These are phyloP conservation scores for Clinocottus analis DNA, from an alignment of 2,113 vertebrate genomes.

Conservation along the genomic window DNA sequence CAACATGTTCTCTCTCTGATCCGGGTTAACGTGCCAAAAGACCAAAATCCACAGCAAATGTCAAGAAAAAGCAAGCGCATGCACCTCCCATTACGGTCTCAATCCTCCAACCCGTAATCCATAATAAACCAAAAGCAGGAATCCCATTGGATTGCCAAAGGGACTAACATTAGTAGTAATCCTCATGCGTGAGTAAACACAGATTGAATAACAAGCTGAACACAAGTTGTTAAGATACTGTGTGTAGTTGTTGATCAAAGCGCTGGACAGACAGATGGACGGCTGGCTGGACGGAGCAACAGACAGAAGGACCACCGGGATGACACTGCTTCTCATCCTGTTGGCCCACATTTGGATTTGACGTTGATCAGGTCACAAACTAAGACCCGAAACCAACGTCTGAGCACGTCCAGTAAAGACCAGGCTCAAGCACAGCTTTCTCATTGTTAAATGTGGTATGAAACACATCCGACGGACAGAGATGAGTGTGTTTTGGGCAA, in stretches of 20 bases:
- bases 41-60: neutral
- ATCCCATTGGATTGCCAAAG: neutral
- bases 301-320: neutral
- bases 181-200: neutral
- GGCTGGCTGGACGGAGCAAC: neutral
- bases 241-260: neutral
- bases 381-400: neutral
- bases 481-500: slow-evolving; percentile 20
- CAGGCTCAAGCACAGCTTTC: neutral
- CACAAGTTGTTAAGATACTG: neutral
- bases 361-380: neutral
- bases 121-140: neutral
- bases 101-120: neutral
- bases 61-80: neutral
- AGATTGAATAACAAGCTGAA: neutral
- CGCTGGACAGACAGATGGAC: neutral
- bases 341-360: neutral
- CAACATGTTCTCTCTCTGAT: neutral
- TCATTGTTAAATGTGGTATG: neutral
- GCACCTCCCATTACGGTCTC: neutral
- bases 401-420: too few species aligned
- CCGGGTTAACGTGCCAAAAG: neutral
- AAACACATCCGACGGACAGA: neutral
- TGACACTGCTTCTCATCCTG: neutral
- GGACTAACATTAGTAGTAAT: neutral